Evolutionary conservation across 2,888 invertebrate species (phyloP).

Genomic region (Dryobota labecula): DNA sequence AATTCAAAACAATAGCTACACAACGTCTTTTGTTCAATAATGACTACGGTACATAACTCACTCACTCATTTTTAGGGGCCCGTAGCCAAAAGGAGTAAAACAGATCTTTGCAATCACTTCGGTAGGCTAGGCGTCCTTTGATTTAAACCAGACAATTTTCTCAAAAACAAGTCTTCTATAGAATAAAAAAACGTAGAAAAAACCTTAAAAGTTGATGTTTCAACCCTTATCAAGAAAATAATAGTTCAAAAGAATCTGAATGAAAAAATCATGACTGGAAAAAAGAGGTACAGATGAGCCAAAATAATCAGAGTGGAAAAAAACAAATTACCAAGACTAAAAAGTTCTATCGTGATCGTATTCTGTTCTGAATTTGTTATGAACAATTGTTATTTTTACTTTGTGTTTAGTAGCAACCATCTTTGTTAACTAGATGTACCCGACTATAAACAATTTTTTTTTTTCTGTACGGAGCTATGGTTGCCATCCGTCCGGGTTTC

Average conservation of each 20-base stretch:
- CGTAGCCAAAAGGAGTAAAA: background rate
- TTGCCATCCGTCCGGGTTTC: no score
- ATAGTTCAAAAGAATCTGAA: background rate
- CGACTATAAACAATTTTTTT: no score
- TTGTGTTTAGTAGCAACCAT: background rate
- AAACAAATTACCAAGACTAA: no score
- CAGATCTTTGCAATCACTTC: background rate
- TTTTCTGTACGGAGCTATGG: no score
- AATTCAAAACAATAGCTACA: slow-evolving; percentile 53
- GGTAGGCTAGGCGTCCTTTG: background rate
- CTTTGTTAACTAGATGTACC: no score
- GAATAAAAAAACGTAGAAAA: background rate
- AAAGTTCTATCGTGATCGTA: background rate
- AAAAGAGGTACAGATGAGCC: background rate
- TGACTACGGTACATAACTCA: slow-evolving; percentile 53
- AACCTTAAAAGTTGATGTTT: background rate
- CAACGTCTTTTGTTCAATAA: slow-evolving; percentile 52
- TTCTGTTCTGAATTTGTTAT: background rate
- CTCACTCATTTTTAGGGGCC: slow-evolving; percentile 40
- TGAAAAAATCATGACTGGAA: no score
- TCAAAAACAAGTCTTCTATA: background rate
- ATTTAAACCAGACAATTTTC: background rate
- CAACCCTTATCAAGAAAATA: background rate
- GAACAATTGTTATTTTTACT: background rate
- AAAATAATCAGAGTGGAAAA: background rate